Evolutionary conservation across 2,888 invertebrate genomes (phyloP), one percentile per base, ranked within the genome.

Genomic region (Aleiodes leptofemur): DNA sequence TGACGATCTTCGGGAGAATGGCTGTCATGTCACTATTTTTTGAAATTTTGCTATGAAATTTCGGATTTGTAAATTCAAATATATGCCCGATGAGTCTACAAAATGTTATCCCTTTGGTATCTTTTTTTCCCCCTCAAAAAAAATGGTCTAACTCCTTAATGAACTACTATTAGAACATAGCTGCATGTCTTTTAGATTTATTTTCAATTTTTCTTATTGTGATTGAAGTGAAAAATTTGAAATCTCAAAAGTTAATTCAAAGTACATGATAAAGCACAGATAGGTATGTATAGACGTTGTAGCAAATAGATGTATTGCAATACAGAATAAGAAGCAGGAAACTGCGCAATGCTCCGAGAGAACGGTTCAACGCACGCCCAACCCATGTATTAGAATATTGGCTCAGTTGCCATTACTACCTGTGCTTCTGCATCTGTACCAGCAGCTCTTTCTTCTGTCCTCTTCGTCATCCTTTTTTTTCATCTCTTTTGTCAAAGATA

Each of bases 361-460:
- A 48, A 64, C 64, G 43, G 64, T 64, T 64, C 64, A 64, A 64
- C 48, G 64, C 48, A 64, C 64, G 64, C 64, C 64, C 64, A 64
- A 64, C 64, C 64, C 64, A 64, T 64, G 43, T 34, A 64, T 64
- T 64, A 64, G 64, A 64, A 64, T 64, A 64, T 64, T 64, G 64
- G 64, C 48, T 64, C 23, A n/a, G 43, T 64, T 11, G 48, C 43
- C 43, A 11, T 23, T 8, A 64, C 64, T 64, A n/a, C 64, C 48
- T 64, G 11, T 14, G 64, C 43, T 64, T 64, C 64, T 64, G 43
- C 64, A 64, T 64, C 64, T 64, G 64, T 34, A 13, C 48, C 64
- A 64, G 48, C 48, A 64, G 64, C 43, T 64, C 43, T 43, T 48
- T 43, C 43, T 43, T 64, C 64, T 23, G n/a, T 64, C 64, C 64